A percentile compares a stretch with the other conserved stretches of the same genome.
Evolutionary conservation across 2,888 invertebrate genomes (phyloP).

Genomic region (Mesodorylaimus sp.): DNA sequence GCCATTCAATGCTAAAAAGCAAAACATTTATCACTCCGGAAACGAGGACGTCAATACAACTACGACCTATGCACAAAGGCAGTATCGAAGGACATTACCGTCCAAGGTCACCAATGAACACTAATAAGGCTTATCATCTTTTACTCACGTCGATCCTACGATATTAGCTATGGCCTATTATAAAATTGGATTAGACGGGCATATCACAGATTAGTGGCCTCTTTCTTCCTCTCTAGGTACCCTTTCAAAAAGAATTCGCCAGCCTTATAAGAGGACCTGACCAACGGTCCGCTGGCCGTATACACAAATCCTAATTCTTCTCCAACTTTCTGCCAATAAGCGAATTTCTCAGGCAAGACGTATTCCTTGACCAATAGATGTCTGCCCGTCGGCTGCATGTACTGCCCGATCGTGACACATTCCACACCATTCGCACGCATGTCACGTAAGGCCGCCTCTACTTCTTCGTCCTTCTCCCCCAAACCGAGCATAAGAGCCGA

Average conservation of each 20-base stretch:
- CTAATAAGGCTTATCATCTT: too few relatives aligned
- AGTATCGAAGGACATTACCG: too few relatives aligned
- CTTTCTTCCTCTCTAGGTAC: too few relatives aligned
- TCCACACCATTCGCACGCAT: slow-evolving; percentile 49
- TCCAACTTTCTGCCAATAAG: slow-evolving; percentile 64
- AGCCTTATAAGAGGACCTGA: slow-evolving; percentile 90
- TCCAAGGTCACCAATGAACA: too few relatives aligned
- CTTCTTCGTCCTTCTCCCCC: slow-evolving; percentile 65
- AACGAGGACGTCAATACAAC: too few relatives aligned
- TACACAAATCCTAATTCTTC: slow-evolving; percentile 73
- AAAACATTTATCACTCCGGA: too few relatives aligned
- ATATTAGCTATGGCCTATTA: too few relatives aligned
- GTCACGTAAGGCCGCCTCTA: slow-evolving; percentile 64
- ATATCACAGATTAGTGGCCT: too few relatives aligned
- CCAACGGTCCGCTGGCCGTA: slow-evolving; percentile 89
- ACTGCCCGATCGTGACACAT: slow-evolving; percentile 88
- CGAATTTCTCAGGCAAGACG: slow-evolving; percentile 78
- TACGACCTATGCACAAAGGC: too few relatives aligned
- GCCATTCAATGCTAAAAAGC: too few relatives aligned
- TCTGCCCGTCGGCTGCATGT: slow-evolving; percentile 96
- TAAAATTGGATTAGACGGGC: too few relatives aligned
- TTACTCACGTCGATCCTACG: too few relatives aligned
- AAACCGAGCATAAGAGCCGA: slow-evolving; percentile 95
- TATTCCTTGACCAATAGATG: slow-evolving; percentile 70
- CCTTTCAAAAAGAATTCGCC: slow-evolving; percentile 48